Evolutionary conservation across 2,113 vertebrate genomes (phyloP), one percentile per base, ranked within the genome.

Genomic region (Beaufortia kweichowensis): DNA sequence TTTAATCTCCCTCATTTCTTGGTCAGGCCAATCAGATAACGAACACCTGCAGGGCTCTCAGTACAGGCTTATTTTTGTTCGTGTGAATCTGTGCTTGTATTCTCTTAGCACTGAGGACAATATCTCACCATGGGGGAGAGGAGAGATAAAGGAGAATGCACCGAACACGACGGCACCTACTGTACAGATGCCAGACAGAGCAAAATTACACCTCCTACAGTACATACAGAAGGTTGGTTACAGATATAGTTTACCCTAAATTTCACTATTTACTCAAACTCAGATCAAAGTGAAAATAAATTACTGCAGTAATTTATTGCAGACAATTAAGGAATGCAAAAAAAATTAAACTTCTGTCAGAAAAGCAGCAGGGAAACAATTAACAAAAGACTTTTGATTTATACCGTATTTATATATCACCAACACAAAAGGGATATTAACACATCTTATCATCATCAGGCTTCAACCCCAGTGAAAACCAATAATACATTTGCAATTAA

Each of bases 11-110:
- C 68, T 84, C 28, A 53, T 79, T 61, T 84, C 79, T 56, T 21
- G 79, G 65, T 82, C 48, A 76, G 80, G 86, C 69, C 77, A 68
- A 50, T 73, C 77, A 80, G 76, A 81, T 84, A 83, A 87, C 60
- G 6, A 53, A 69, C 81, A 72, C 79, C 81, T 80, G 67, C 82
- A 80, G 48, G 70, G 60, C 74, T 77, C 71, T 75, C 68, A 71
- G 12, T 65, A 78, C 74, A 83, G 77, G 74, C 71, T 83, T 81
- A 89, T 83, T 84, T 67, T 35, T 65, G 79, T 85, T 79, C 70
- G 59, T 80, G 78, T 80, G 76, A 79, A 86, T 79, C 67, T 63
- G 55, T 41, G 41, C 62, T 65, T 33, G 29, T 77, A 53, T 83
- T 35, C 35, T 60, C 17, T 24, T 23, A 26, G 3, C 55, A 24